phyloP scores from a whole-genome alignment of 2,888 invertebrate species.

The Balanococcus diminutus region DNA sequence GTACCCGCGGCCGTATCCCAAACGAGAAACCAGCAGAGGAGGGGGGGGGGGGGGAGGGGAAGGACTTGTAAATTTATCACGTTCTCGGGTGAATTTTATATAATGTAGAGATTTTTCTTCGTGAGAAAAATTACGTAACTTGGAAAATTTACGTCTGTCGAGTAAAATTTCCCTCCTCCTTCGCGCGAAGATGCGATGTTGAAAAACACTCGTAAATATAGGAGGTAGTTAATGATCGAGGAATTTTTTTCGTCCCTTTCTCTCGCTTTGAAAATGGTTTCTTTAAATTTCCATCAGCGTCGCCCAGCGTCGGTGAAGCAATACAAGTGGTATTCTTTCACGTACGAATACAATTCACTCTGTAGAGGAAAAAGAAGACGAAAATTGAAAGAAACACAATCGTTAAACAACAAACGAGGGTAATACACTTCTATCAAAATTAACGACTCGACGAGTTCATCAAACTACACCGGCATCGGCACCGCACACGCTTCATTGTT shows the following conservation, averaged over 20 bases:
- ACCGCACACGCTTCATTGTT: conserved; percentile 15
- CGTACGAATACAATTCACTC: background rate
- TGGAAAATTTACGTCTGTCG: background rate
- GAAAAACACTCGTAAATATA: too few species aligned
- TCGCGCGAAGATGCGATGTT: too few species aligned
- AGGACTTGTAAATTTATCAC: background rate
- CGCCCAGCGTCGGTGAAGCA: background rate
- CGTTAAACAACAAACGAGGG: background rate
- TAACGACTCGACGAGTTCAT: conserved; percentile 23
- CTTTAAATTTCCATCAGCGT: background rate
- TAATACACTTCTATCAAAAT: background rate
- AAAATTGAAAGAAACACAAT: background rate
- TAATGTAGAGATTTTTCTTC: background rate
- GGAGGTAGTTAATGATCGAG: background rate
- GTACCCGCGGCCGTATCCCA: background rate
- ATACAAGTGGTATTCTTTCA: background rate
- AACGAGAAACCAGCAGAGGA: background rate
- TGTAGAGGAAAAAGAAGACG: background rate
- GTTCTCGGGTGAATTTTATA: background rate
- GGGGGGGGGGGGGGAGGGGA: background rate
- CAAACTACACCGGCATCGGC: background rate
- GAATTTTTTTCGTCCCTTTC: background rate
- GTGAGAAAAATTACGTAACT: background rate
- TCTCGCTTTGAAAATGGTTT: background rate
- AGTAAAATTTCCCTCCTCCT: background rate